Evolutionary conservation across 2,113 vertebrate species (phyloP).

Genomic region (Neogobius melanostomus): DNA sequence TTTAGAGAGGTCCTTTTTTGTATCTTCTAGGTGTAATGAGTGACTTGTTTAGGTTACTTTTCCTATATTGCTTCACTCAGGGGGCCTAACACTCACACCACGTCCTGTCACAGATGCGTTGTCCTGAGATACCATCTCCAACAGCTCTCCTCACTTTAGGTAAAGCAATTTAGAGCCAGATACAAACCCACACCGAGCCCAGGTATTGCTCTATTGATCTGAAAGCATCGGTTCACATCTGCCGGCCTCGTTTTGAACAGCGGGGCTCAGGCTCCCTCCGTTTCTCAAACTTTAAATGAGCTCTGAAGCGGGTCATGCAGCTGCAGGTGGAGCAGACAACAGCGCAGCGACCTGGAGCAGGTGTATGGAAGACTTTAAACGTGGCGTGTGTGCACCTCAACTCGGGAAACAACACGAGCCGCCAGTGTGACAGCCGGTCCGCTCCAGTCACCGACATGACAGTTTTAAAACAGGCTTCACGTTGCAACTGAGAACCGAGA

Average conservation of each 20-base stretch:
- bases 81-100: constrained; percentile 3
- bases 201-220: constrained; percentile 53
- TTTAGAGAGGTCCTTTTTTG: background rate
- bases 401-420: constrained; percentile 35
- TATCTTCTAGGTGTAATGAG: constrained; percentile 19
- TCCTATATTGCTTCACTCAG: background rate
- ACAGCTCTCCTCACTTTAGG: constrained; percentile 26
- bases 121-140: constrained; percentile 21
- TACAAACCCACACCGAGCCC: constrained; percentile 31
- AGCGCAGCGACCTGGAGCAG: constrained; percentile 5
- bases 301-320: constrained; percentile 50
- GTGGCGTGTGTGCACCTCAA: constrained; percentile 13
- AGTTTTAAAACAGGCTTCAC: constrained; percentile 27
- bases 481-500: constrained; percentile 13
- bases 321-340: constrained; percentile 35
- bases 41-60: constrained; percentile 2
- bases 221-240: constrained; percentile 50
- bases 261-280: constrained; percentile 3
- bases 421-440: constrained; percentile 44
- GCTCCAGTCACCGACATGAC: constrained; percentile 22
- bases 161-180: constrained; percentile 47
- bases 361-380: constrained; percentile 13
- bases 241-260: constrained; percentile 28
- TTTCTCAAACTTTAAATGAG: constrained; percentile 42
- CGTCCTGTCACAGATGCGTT: constrained; percentile 12